These are phyloP conservation scores for Xerus rutilus DNA, from an alignment of 2,797 vertebrate species.

Conservation along the genomic window DNA sequence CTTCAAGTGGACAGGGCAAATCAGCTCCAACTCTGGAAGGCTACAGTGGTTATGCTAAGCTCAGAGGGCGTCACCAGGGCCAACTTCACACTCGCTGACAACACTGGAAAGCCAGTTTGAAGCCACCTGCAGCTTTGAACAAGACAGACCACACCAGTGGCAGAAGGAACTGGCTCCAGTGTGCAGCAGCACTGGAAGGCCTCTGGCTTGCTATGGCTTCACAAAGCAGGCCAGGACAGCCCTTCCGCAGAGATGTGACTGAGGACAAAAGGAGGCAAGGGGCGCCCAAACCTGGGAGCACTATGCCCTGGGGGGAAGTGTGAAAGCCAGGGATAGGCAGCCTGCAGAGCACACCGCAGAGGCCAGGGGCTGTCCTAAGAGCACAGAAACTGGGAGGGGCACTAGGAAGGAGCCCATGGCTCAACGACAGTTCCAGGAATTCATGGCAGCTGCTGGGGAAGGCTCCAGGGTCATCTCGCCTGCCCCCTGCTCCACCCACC, in stretches of 20 bases:
- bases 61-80: neutral
- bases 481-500: neutral
- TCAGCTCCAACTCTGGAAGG: neutral
- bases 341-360: neutral
- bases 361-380: neutral
- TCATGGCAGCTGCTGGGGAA: neutral
- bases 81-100: neutral
- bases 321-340: neutral
- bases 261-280: neutral
- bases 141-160: neutral
- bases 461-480: neutral
- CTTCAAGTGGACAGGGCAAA: fast-evolving
- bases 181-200: fast-evolving
- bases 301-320: no score
- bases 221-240: neutral
- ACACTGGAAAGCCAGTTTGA: neutral
- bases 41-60: neutral
- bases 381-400: neutral
- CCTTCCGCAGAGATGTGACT: neutral
- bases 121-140: neutral
- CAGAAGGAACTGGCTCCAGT: fast-evolving
- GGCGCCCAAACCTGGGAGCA: neutral
- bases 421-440: neutral
- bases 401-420: neutral
- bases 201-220: neutral